Percentiles rank a stretch among this genome's conserved stretches.
Conservation (phyloP, 23 tunicate genomes). For the Halocynthia aurantium region DNA sequence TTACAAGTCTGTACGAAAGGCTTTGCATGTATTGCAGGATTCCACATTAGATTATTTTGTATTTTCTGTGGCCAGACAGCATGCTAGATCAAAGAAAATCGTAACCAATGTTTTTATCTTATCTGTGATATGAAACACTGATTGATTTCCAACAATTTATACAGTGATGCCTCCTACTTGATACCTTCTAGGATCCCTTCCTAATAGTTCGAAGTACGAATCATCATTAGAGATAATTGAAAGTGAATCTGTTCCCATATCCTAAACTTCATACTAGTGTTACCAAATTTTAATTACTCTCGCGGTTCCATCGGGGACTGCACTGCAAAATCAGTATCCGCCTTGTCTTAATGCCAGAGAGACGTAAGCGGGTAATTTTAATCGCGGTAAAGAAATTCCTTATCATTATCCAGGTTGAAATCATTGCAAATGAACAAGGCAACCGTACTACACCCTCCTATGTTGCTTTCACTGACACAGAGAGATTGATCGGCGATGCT, state of each 20-base stretch:
- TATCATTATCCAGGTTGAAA: conserved; percentile 26
- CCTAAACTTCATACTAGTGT: background rate
- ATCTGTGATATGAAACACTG: conserved; percentile 1
- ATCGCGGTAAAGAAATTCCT: background rate
- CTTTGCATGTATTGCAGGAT: conserved; percentile 28
- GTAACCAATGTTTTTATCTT: conserved; percentile 12
- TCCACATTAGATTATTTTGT: background rate
- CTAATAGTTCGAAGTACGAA: no score
- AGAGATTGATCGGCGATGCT: conserved; percentile 56
- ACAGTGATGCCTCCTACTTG: background rate
- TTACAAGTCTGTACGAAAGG: no score
- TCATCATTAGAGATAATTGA: background rate
- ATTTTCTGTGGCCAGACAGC: conserved; percentile 22
- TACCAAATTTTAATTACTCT: no score
- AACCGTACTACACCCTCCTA: conserved; percentile 54
- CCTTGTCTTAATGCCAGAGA: background rate
- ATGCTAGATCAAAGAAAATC: conserved; percentile 13
- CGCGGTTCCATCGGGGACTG: background rate
- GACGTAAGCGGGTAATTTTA: background rate
- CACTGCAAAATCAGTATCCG: background rate
- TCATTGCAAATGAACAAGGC: conserved; percentile 58
- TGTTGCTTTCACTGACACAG: conserved; percentile 55
- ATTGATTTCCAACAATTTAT: background rate
- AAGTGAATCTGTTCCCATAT: background rate
- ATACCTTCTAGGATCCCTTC: background rate